Evolutionary conservation across 2,888 invertebrate genomes (phyloP).

Genomic region (Aplocera efformata): DNA sequence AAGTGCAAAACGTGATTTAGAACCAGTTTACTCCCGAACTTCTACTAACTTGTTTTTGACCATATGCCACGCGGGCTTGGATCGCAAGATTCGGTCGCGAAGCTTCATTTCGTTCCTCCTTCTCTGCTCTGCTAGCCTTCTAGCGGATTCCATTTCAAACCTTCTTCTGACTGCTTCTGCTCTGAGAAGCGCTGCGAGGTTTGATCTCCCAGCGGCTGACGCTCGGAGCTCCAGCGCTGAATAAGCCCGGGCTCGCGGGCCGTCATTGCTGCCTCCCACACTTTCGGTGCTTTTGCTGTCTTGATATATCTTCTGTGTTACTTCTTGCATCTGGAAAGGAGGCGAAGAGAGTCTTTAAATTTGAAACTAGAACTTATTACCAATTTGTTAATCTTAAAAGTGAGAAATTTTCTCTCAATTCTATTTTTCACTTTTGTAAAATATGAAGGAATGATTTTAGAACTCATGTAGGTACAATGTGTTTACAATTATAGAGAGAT

Average conservation of each 20-base stretch:
- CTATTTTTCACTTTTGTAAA: too few relatives aligned
- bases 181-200: conserved; percentile 84
- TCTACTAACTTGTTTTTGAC: conserved; percentile 78
- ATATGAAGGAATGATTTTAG: too few relatives aligned
- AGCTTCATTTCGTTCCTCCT: conserved; percentile 79
- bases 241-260: conserved; percentile 61
- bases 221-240: conserved; percentile 67
- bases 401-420: too few relatives aligned
- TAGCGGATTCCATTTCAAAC: conserved; percentile 82
- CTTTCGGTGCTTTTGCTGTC: conserved; percentile 58
- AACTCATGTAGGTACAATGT: too few relatives aligned
- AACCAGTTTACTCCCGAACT: not conserved
- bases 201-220: conserved; percentile 73
- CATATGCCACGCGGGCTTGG: conserved; percentile 86
- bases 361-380: too few relatives aligned
- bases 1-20: not conserved
- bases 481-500: too few relatives aligned
- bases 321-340: conserved; percentile 58
- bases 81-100: conserved; percentile 80
- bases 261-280: conserved; percentile 39
- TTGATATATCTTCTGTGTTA: conserved; percentile 60
- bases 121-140: conserved; percentile 80
- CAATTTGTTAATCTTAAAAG: too few relatives aligned
- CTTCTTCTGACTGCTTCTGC: conserved; percentile 82
- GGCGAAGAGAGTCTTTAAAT: too few relatives aligned